phyloP scores from a whole-genome alignment of 2,113 vertebrate genomes.

The Sylvietta virens region DNA sequence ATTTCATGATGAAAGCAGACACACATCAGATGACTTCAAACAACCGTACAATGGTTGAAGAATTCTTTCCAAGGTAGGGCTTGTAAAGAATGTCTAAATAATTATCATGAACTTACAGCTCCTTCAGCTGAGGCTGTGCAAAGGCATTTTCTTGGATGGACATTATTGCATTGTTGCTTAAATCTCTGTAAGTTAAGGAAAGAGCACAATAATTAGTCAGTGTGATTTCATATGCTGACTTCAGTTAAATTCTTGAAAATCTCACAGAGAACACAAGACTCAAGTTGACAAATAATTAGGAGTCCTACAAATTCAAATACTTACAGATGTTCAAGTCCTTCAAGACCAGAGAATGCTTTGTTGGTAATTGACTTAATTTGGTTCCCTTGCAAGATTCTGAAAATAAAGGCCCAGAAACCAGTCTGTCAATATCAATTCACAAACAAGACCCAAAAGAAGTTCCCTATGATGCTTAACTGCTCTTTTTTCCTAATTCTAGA shows the following conservation, averaged over 20 bases:
- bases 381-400: slow-evolving; percentile 82
- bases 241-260: neutral
- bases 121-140: slow-evolving; percentile 74
- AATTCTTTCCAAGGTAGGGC: neutral
- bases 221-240: neutral
- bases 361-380: slow-evolving; percentile 81
- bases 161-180: slow-evolving; percentile 81
- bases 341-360: slow-evolving; percentile 78
- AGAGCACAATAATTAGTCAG: neutral
- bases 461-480: neutral
- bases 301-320: slow-evolving; percentile 50
- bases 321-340: slow-evolving; percentile 79
- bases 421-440: neutral
- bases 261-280: neutral
- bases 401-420: slow-evolving; percentile 54
- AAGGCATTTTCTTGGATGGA: slow-evolving; percentile 82
- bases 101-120: slow-evolving; percentile 73
- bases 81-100: neutral
- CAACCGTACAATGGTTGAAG: neutral
- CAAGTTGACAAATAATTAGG: neutral
- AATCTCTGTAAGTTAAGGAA: slow-evolving; percentile 72
- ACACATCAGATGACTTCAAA: neutral
- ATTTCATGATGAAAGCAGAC: neutral
- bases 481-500: neutral
- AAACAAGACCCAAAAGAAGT: neutral